Conservation (phyloP, 2,797 vertebrate genomes). For the Pyrrhura leucotis region DNA sequence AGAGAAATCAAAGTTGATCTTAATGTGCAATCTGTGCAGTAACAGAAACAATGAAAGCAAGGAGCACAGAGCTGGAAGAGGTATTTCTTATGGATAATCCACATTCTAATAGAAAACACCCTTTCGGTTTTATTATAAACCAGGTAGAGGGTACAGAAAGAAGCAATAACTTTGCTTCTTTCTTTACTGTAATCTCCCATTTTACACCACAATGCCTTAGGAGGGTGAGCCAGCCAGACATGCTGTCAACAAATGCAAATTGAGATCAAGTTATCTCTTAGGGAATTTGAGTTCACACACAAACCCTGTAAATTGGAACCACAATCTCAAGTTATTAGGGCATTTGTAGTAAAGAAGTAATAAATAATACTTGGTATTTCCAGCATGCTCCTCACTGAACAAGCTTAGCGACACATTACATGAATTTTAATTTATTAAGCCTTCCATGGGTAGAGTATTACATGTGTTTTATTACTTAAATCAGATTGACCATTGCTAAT, state of each 20-base stretch:
- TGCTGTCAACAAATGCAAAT: slow-evolving; percentile 42
- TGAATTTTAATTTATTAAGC: slow-evolving; percentile 36
- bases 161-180: slow-evolving; percentile 17
- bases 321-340: background rate
- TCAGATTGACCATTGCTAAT: slow-evolving; percentile 23
- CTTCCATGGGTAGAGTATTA: background rate
- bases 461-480: background rate
- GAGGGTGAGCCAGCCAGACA: slow-evolving; percentile 18
- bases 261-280: slow-evolving; percentile 35
- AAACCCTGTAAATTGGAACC: slow-evolving; percentile 48
- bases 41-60: background rate
- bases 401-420: background rate
- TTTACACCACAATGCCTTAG: slow-evolving; percentile 29
- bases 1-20: background rate
- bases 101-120: background rate
- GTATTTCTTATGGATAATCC: background rate
- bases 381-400: background rate
- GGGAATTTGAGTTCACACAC: slow-evolving; percentile 16
- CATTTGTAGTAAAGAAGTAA: slow-evolving; percentile 23
- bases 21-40: too few species aligned
- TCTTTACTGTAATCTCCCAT: slow-evolving; percentile 50
- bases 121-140: background rate
- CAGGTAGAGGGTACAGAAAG: background rate
- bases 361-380: slow-evolving; percentile 37
- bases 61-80: background rate